Evolutionary conservation across 2,888 invertebrate species (phyloP), one percentile per base, ranked within the genome.

Genomic region (Iselma pallidipennis): DNA sequence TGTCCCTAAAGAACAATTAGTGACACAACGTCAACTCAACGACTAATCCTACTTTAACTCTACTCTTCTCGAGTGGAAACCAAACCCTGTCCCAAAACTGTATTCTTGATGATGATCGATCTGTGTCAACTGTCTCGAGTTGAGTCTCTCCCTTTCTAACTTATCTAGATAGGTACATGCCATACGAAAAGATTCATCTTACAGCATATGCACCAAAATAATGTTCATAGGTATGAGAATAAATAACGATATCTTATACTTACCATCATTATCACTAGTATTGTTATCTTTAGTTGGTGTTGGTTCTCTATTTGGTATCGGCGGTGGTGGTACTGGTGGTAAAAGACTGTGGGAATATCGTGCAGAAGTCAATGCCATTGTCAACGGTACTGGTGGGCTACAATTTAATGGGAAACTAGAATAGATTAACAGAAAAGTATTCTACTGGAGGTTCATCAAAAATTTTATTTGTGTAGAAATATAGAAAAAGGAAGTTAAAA

Each of bases 301-400:
- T 78, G 45, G 86, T 81, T 76, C 83, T 66, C 80, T 78, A 48
- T 80, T 78, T 2, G 82, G 70, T 75, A 79, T 75, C 9, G 81
- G 72, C 0, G 83, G 74, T 73, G 80, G 85, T 12, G 79, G 77
- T 29, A 80, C 75, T 2, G 87, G 86, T 1, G 88, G 88, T 63
- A 89, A 80, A 23, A 86, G 76, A 57, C 83, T 82, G 63, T 87
- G 83, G 14, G 87, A 86, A 80, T 91, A 91, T 77, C 90, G 86
- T 6, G 89, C 87, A 49, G 91, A 88, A 51, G 91, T 86, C 16
- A 89, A 83, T 1, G 84, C 82, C 82, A 82, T 82, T 28, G 82
- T 80, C 45, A 94, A 82, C 12, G 92, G 90, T 19, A 93, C 92
- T 51, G 94, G 93, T 19, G 94, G 93, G 62, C 93, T 94, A 84